Conservation (phyloP, 2,797 vertebrate genomes). For the Catostomus latipinnis region DNA sequence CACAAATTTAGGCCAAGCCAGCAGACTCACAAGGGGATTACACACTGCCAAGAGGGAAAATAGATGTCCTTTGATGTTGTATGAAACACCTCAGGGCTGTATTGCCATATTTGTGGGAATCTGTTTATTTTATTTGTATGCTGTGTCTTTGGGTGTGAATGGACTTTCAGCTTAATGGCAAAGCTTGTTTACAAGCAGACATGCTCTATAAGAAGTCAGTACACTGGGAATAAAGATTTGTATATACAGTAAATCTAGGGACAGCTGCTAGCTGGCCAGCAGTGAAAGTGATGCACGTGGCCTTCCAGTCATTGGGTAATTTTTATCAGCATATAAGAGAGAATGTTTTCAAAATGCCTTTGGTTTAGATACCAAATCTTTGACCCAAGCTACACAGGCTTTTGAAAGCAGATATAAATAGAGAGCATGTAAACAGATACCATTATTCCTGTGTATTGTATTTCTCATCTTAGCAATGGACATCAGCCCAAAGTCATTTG, state of each 20-base stretch:
- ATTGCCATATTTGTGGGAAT: constrained; percentile 19
- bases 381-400: constrained; percentile 28
- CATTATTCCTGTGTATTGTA: constrained; percentile 28
- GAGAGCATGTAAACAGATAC: constrained; percentile 29
- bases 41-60: constrained; percentile 32
- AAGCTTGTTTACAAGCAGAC: constrained; percentile 14
- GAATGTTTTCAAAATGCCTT: constrained; percentile 37
- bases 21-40: constrained; percentile 36
- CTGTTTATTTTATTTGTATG: constrained; percentile 8
- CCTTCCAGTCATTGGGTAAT: constrained; percentile 36
- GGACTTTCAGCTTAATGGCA: constrained; percentile 28
- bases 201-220: background rate
- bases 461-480: constrained; percentile 39
- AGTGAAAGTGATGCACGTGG: background rate
- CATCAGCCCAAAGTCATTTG: constrained; percentile 10
- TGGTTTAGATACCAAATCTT: constrained; percentile 47
- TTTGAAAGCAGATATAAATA: constrained; percentile 37
- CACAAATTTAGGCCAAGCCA: constrained; percentile 61
- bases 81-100: constrained; percentile 26
- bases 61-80: constrained; percentile 41
- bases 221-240: constrained; percentile 21
- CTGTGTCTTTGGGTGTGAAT: constrained; percentile 3
- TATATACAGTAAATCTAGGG: constrained; percentile 15
- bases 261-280: constrained; percentile 26
- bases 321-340: constrained; percentile 48